Conservation (phyloP, 2,888 invertebrate species). For the Tetranychus piercei region DNA sequence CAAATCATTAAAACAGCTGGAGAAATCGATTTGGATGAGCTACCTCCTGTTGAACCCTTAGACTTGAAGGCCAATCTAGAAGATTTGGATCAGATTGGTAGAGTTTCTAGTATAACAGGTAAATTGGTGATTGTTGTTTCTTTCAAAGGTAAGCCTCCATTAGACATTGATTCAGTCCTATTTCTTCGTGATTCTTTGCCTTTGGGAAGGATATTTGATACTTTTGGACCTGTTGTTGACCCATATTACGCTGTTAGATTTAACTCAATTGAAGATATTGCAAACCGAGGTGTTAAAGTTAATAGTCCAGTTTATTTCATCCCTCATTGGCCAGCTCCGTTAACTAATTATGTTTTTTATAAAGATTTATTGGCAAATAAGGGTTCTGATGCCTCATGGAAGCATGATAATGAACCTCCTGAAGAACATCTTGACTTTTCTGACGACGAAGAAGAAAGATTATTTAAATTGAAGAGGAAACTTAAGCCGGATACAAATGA, state of each 20-base stretch:
- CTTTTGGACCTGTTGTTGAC: slow-evolving; percentile 64
- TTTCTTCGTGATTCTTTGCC: slow-evolving; percentile 59
- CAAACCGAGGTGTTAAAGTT: slow-evolving; percentile 44
- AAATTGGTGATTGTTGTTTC: slow-evolving; percentile 56
- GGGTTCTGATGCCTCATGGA: slow-evolving; percentile 76
- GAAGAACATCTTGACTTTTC: slow-evolving; percentile 52
- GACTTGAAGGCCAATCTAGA: slow-evolving; percentile 56
- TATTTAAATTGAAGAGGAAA: slow-evolving; percentile 27
- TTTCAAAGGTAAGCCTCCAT: slow-evolving; percentile 50
- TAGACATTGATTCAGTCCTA: slow-evolving; percentile 67
- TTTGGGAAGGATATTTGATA: slow-evolving; percentile 66
- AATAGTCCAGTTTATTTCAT: slow-evolving; percentile 64
- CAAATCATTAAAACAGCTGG: slow-evolving; percentile 20
- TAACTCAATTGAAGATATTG: slow-evolving; percentile 56
- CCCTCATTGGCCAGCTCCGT: slow-evolving; percentile 41
- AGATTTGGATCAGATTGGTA: slow-evolving; percentile 53
- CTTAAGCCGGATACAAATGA: slow-evolving; percentile 13
- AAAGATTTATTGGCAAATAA: slow-evolving; percentile 52
- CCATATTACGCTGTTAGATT: slow-evolving; percentile 81
- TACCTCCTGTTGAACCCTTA: slow-evolving; percentile 63
- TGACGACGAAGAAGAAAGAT: slow-evolving; percentile 65
- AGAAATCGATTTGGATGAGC: slow-evolving; percentile 40
- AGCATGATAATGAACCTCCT: slow-evolving; percentile 61
- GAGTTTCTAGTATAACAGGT: slow-evolving; percentile 50
- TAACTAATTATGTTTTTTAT: slow-evolving; percentile 51